Conservation (phyloP, 2,888 invertebrate genomes). For the Melinaea menophilus region DNA sequence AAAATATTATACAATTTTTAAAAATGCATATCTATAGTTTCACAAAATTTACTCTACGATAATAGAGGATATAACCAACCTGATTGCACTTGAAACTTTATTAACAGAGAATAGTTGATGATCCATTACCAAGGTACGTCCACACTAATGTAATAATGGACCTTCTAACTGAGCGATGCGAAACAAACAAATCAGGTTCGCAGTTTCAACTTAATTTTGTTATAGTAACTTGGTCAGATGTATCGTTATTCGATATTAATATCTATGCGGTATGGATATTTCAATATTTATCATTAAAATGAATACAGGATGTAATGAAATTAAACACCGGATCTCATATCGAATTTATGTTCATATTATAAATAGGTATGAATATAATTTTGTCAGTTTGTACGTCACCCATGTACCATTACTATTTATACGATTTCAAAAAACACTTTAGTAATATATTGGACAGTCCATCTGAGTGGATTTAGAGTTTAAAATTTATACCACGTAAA, state of each 20-base stretch:
- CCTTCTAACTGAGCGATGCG: conserved; percentile 41
- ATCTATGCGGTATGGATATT: too few species aligned
- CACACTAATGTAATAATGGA: conserved; percentile 51
- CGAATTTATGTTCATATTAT: too few species aligned
- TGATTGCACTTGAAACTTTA: conserved; percentile 28
- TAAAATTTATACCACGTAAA: too few species aligned
- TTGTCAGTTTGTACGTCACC: too few species aligned
- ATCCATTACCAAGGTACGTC: conserved; percentile 44
- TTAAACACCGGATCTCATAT: too few species aligned
- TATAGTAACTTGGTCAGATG: conserved; percentile 1
- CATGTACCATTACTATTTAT: too few species aligned
- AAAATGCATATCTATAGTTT: too few species aligned
- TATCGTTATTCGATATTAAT: too few species aligned
- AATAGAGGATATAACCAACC: conserved; percentile 13
- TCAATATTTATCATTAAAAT: not conserved
- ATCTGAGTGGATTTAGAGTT: too few species aligned
- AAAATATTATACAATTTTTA: conserved; percentile 5
- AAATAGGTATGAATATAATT: too few species aligned
- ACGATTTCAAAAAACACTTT: too few species aligned
- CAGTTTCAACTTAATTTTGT: conserved; percentile 13
- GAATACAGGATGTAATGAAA: not conserved
- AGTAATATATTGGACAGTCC: too few species aligned
- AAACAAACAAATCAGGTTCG: conserved; percentile 45
- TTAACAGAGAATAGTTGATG: conserved; percentile 25
- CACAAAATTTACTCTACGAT: not conserved